Conservation (phyloP, 2,888 invertebrate species). For the Cerastoderma edule region DNA sequence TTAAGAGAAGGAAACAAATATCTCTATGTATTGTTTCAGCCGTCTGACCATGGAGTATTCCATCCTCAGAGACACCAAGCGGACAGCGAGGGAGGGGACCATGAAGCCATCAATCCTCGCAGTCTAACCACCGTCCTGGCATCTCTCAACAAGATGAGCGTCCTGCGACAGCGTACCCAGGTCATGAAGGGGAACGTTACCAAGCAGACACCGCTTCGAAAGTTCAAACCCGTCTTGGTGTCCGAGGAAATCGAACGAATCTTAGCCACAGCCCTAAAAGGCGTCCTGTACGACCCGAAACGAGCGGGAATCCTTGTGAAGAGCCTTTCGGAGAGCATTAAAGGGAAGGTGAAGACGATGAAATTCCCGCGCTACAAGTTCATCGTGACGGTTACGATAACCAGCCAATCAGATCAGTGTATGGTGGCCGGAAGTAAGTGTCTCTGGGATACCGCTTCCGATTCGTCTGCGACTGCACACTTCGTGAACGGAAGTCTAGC, state of each 20-base stretch:
- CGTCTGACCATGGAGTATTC: slow-evolving; percentile 8
- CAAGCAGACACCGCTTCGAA: slow-evolving; percentile 49
- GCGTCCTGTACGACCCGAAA: slow-evolving; percentile 56
- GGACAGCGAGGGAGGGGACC: neutral
- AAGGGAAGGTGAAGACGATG: slow-evolving; percentile 58
- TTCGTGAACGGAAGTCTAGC: slow-evolving; percentile 46
- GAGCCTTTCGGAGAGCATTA: slow-evolving; percentile 56
- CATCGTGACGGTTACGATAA: slow-evolving; percentile 58
- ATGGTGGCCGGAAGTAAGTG: slow-evolving; percentile 55
- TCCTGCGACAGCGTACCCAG: slow-evolving; percentile 48
- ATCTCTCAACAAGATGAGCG: slow-evolving; percentile 52
- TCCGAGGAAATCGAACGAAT: slow-evolving; percentile 43
- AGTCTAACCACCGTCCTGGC: slow-evolving; percentile 44
- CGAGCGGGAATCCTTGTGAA: slow-evolving; percentile 45
- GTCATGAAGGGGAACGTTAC: slow-evolving; percentile 61
- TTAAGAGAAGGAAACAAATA: too few relatives aligned
- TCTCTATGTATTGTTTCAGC: too few relatives aligned
- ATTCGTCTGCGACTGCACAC: slow-evolving; percentile 51
- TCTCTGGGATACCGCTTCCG: slow-evolving; percentile 52
- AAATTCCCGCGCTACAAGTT: slow-evolving; percentile 65
- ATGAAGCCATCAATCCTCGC: neutral
- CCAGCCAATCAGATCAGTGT: slow-evolving; percentile 47
- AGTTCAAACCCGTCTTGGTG: slow-evolving; percentile 50
- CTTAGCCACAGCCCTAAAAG: slow-evolving; percentile 40
- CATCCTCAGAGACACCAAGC: neutral